Percentiles rank a stretch among this genome's conserved stretches.
Conservation (phyloP, 2,797 vertebrate genomes). For the Arnoldichthys spilopterus region DNA sequence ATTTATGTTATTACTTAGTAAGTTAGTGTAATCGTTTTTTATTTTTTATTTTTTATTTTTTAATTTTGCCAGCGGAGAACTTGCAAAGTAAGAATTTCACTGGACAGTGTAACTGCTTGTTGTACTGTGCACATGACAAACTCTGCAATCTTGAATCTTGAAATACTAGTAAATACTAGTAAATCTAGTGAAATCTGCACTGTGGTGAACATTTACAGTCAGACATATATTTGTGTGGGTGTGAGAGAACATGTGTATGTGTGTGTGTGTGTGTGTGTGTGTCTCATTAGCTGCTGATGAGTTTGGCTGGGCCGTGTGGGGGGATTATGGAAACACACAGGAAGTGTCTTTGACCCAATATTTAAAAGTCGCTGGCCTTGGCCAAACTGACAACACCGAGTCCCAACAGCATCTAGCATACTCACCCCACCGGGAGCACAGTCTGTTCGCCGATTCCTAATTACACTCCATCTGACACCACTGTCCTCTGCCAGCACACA, state of each 20-base stretch:
- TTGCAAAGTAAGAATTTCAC: no score
- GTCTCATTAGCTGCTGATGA: conserved; percentile 49
- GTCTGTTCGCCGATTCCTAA: conserved; percentile 90
- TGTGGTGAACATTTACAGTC: no score
- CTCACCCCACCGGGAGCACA: conserved; percentile 87
- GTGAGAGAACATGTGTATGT: conserved; percentile 21
- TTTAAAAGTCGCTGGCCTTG: conserved; percentile 81
- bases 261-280: conserved; percentile 16
- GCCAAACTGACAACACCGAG: conserved; percentile 87
- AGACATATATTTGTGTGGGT: background rate
- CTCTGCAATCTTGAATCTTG: no score
- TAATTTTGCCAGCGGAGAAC: no score
- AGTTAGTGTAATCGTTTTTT: no score
- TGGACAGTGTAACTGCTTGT: no score
- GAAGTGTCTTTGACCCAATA: conserved; percentile 83
- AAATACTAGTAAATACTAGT: no score
- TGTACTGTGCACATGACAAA: no score
- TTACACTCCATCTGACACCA: conserved; percentile 90
- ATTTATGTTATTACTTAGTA: no score
- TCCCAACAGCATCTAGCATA: conserved; percentile 88
- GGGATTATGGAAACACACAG: conserved; percentile 84
- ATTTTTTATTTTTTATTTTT: no score
- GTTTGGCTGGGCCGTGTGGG: conserved; percentile 57
- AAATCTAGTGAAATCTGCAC: no score
- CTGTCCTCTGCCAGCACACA: conserved; percentile 73